Base-by-base conservation (phyloP, 2,888 invertebrate genomes). In the Amiota minor region DNA sequence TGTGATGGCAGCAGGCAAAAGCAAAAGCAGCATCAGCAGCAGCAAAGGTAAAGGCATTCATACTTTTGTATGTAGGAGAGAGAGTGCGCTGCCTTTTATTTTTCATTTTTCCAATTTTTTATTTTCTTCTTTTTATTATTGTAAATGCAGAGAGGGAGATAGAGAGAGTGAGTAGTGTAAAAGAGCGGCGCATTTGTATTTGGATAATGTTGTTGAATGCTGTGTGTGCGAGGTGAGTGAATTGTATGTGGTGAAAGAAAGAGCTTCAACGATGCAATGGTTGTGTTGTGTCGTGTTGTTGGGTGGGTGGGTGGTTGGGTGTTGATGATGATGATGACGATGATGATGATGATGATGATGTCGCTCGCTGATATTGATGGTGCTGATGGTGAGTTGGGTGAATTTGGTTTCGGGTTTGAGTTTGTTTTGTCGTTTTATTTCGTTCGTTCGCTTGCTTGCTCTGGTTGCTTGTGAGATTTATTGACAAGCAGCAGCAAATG, bases 401-500 rank as follows among this genome's bases (percentile, higher is more conserved):
- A 12, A 23, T 20, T 62, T 62, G 61, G 11, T 14, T 23, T 20
- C n/a, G 18, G n/a, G 56, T 56, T 14, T 56, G 56, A 18, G 56
- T 56, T 59, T 59, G 59, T 59, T n/a, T n/a, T 59, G 59, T 53
- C n/a, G 59, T 59, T 18, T 11, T 16, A 59, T 59, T n/a, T 1
- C 11, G 59, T 23, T 11, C n/a, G 65, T 12, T 64, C 16, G 16
- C 4, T 45, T 10, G 46, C n/a, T 12, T 20, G 65, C 47, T 65
- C 16, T 62, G 45, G 78, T 81, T 80, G 75, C 75, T 75, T 73
- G 80, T 76, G 82, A 86, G 86, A 83, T 83, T 83, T 83, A 83
- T 83, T 83, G 83, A 83, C 85, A 18, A 67, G 67, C 23, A 50
- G 46, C 20, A 46, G 45, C 67, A 20, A 50, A 18, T 49, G 67